Percentiles rank a stretch among this genome's conserved stretches.
Evolutionary conservation across 2,888 invertebrate genomes (phyloP).

Genomic region (Nephrotoma guestfalica): DNA sequence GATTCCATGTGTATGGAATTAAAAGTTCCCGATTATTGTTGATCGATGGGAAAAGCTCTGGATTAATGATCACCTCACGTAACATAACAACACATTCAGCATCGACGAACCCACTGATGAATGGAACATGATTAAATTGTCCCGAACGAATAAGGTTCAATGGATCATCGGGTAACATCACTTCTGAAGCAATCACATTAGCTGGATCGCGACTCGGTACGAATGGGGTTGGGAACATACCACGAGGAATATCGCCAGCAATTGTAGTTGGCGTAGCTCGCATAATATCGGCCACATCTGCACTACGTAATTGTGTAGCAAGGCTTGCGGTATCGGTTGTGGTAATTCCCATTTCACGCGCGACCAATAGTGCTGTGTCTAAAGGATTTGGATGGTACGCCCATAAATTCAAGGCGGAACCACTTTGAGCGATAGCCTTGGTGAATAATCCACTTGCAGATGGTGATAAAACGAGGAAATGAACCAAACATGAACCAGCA

Average conservation of each 20-base stretch:
- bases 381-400: constrained; percentile 38
- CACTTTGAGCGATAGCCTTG: constrained; percentile 51
- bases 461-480: constrained; percentile 10
- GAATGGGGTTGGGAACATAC: constrained; percentile 9
- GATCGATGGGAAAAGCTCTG: constrained; percentile 4
- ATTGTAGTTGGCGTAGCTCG: neutral
- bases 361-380: constrained; percentile 43
- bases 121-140: constrained; percentile 11
- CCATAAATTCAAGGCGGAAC: constrained; percentile 44
- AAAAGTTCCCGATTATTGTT: constrained; percentile 8
- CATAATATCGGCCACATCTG: neutral
- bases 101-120: constrained; percentile 11
- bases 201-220: constrained; percentile 11
- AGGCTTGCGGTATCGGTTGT: constrained; percentile 24
- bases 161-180: constrained; percentile 10
- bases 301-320: constrained; percentile 5
- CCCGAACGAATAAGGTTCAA: constrained; percentile 7
- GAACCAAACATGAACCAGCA: constrained; percentile 11
- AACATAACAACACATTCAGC: constrained; percentile 11
- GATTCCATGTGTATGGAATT: constrained; percentile 7
- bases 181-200: neutral
- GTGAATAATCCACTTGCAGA: constrained; percentile 37
- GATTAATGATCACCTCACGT: constrained; percentile 5
- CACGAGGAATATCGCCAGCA: constrained; percentile 6
- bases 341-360: constrained; percentile 45